phyloP scores from a whole-genome alignment of 2,797 vertebrate genomes.

The Synanceia verrucosa region DNA sequence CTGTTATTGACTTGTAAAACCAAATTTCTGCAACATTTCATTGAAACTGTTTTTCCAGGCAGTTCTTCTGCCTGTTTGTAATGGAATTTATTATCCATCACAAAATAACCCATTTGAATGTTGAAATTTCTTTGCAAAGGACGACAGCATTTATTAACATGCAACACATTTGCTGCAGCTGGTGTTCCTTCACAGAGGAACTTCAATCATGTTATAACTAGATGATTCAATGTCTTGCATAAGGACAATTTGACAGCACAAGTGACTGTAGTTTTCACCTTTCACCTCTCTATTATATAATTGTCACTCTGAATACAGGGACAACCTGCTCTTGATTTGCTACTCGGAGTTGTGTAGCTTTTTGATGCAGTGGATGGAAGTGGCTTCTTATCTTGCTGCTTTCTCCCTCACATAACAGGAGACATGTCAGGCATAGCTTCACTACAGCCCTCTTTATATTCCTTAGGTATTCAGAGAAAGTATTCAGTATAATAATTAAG shows the following conservation, averaged over 20 bases:
- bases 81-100: constrained; percentile 24
- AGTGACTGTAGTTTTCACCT: constrained; percentile 38
- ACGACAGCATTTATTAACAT: constrained; percentile 7
- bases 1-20: constrained; percentile 50
- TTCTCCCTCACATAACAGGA: neutral
- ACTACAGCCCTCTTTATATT: constrained; percentile 14
- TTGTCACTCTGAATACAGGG: constrained; percentile 39
- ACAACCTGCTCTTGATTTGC: constrained; percentile 26
- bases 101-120: constrained; percentile 15
- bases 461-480: neutral
- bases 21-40: constrained; percentile 40
- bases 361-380: constrained; percentile 30
- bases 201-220: constrained; percentile 19
- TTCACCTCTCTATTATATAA: constrained; percentile 33
- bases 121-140: constrained; percentile 10
- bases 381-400: constrained; percentile 21
- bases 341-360: constrained; percentile 1
- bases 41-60: constrained; percentile 16
- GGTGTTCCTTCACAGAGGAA: constrained; percentile 16
- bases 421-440: constrained; percentile 3
- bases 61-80: constrained; percentile 4
- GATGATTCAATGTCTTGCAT: constrained; percentile 25
- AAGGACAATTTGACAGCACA: constrained; percentile 44
- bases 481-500: neutral
- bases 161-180: constrained; percentile 24